These are phyloP conservation scores for Aromia moschata DNA, from an alignment of 2,888 invertebrate genomes.

Conservation along the genomic window DNA sequence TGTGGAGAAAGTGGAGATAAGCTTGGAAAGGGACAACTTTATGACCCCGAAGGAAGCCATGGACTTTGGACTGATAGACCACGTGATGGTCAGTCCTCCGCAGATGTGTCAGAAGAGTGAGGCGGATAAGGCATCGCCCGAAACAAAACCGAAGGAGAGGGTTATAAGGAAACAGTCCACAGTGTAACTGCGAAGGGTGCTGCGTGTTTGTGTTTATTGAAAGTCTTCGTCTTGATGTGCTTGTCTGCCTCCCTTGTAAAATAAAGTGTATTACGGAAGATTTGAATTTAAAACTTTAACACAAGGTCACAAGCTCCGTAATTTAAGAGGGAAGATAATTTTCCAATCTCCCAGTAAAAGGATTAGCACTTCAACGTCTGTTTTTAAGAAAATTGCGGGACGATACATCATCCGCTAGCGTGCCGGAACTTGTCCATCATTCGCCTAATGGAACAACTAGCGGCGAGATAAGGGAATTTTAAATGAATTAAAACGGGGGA, in stretches of 20 bases:
- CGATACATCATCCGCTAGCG: background rate
- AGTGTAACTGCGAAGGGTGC: too few relatives aligned
- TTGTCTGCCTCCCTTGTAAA: too few relatives aligned
- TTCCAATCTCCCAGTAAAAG: too few relatives aligned
- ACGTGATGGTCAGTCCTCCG: slow-evolving; percentile 68
- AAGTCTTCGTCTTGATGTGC: too few relatives aligned
- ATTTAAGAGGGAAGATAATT: too few relatives aligned
- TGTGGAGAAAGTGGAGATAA: slow-evolving; percentile 69
- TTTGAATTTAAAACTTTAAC: too few relatives aligned
- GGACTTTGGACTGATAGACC: slow-evolving; percentile 92
- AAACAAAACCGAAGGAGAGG: background rate
- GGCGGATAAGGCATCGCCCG: background rate
- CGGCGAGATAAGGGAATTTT: slow-evolving; percentile 21
- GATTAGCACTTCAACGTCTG: too few relatives aligned
- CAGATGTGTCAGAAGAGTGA: slow-evolving; percentile 18
- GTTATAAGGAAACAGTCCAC: background rate
- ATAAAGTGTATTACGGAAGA: too few relatives aligned
- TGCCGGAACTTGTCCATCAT: slow-evolving; percentile 1
- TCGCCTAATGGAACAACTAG: slow-evolving; percentile 10
- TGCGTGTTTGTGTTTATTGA: too few relatives aligned
- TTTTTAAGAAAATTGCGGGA: background rate
- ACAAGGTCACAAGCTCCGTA: too few relatives aligned
- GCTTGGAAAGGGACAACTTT: slow-evolving; percentile 93
- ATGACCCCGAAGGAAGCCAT: slow-evolving; percentile 91
- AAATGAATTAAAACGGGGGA: slow-evolving; percentile 18